These are phyloP conservation scores for Actinopyga echinites DNA, from an alignment of 53 echinoderm and acorn worm species.

Conservation along the genomic window DNA sequence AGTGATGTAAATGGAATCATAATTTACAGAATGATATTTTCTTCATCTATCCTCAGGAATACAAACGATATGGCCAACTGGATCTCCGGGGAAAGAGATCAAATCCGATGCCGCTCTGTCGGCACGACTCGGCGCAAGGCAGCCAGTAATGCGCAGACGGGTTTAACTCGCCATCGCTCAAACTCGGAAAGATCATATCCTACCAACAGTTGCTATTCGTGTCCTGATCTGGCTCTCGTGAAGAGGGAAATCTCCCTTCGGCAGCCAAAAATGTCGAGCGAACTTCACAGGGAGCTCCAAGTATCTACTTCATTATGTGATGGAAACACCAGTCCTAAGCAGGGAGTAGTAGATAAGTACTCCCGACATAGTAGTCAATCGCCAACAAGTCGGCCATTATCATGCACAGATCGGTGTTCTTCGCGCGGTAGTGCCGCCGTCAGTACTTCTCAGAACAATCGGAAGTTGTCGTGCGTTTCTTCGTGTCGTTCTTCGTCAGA, in stretches of 20 bases:
- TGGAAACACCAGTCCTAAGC: conserved; percentile 49
- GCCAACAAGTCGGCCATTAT: conserved; percentile 34
- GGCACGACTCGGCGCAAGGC: conserved; percentile 17
- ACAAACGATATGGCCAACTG: conserved; percentile 3
- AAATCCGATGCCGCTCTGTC: conserved; percentile 37
- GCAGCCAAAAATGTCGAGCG: not conserved
- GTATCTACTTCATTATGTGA: conserved; percentile 49
- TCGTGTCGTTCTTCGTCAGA: conserved; percentile 84
- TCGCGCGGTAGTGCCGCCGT: conserved; percentile 26
- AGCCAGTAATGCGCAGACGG: conserved; percentile 10
- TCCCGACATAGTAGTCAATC: conserved; percentile 50
- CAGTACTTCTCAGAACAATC: not conserved
- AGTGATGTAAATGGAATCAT: too few species aligned
- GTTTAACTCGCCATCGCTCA: not conserved
- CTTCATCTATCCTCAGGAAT: not conserved
- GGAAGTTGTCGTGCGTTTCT: conserved; percentile 78
- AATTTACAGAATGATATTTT: not conserved
- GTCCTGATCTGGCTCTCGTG: conserved; percentile 71
- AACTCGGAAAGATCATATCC: not conserved
- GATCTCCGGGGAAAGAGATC: not conserved
- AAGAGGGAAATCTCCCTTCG: not conserved
- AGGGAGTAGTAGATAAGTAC: conserved; percentile 52
- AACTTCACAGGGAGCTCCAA: conserved; percentile 36
- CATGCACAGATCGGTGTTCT: conserved; percentile 28
- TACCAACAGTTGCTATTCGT: conserved; percentile 53